phyloP scores from a whole-genome alignment of 2,113 vertebrate genomes.

The Gymnarchus niloticus region DNA sequence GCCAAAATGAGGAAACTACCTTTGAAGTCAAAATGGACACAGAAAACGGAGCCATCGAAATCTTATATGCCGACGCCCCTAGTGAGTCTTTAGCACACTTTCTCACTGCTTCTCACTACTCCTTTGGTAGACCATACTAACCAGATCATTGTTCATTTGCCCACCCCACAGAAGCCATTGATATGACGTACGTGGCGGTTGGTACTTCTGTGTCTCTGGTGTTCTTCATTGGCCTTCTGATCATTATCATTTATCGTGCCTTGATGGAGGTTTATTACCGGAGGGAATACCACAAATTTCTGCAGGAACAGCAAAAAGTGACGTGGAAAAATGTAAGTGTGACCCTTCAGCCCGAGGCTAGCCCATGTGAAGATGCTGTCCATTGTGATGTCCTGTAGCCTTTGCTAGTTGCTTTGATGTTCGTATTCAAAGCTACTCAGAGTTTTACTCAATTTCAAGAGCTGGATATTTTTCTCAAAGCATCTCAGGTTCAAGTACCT shows the following conservation, averaged over 20 bases:
- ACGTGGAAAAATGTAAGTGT: slow-evolving; percentile 60
- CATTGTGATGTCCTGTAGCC: not conserved
- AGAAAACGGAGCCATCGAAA: not conserved
- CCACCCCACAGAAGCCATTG: slow-evolving; percentile 29
- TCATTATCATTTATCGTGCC: slow-evolving; percentile 54
- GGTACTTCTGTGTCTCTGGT: slow-evolving; percentile 50
- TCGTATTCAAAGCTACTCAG: not conserved
- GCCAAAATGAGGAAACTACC: not conserved
- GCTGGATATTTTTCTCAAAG: not conserved
- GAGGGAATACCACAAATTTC: slow-evolving; percentile 56
- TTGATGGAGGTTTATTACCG: slow-evolving; percentile 59
- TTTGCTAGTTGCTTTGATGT: not conserved
- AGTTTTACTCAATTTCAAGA: not conserved
- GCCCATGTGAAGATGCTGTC: not conserved
- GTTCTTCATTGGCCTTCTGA: slow-evolving; percentile 52
- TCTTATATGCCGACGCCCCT: slow-evolving; percentile 25
- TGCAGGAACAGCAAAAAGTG: slow-evolving; percentile 47
- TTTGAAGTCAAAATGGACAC: slow-evolving; percentile 21
- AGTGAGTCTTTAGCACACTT: slow-evolving; percentile 22
- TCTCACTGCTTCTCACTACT: not conserved
- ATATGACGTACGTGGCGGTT: slow-evolving; percentile 47
- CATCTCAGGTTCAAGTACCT: not conserved
- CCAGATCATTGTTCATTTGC: not conserved
- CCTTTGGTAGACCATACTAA: not conserved
- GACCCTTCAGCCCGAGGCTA: not conserved